Percentiles rank a stretch among this genome's conserved stretches.
Evolutionary conservation across 1,140 invertebrate species (phyloP).

Genomic region (Drosophila kurseongensis): DNA sequence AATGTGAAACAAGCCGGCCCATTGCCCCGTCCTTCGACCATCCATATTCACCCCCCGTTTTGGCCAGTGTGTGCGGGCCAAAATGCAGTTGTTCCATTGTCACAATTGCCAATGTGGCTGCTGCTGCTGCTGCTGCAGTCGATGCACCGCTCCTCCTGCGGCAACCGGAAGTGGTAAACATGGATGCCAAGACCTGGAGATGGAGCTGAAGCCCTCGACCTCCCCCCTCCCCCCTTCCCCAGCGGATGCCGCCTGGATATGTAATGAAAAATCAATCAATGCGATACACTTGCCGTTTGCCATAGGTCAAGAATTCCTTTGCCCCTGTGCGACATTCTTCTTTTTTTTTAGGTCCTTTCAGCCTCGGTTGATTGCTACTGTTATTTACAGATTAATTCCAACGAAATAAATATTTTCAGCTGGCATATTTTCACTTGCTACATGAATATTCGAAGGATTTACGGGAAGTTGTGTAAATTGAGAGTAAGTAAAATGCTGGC

Average conservation of each 20-base stretch:
- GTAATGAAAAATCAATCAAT: slow-evolving; percentile 83
- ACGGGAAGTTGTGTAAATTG: not conserved
- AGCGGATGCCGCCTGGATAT: slow-evolving; percentile 71
- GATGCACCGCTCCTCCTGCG: slow-evolving; percentile 50
- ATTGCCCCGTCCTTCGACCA: not conserved
- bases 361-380: not conserved
- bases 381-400: slow-evolving; percentile 20
- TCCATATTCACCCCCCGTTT: not conserved
- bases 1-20: slow-evolving; percentile 73
- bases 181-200: slow-evolving; percentile 58
- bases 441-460: not conserved
- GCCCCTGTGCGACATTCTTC: slow-evolving; percentile 5
- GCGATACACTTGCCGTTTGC: slow-evolving; percentile 59
- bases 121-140: slow-evolving; percentile 20
- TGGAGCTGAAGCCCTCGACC: slow-evolving; percentile 3
- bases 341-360: slow-evolving; percentile 8
- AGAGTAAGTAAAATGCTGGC: not conserved
- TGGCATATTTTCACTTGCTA: slow-evolving; percentile 1
- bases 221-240: not conserved
- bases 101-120: slow-evolving; percentile 64
- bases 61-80: slow-evolving; percentile 41
- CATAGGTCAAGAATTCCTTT: slow-evolving; percentile 37
- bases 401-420: slow-evolving; percentile 17
- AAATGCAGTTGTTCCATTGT: slow-evolving; percentile 81
- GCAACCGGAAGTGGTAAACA: slow-evolving; percentile 80